Evolutionary conservation across 2,113 vertebrate genomes (phyloP), one percentile per base, ranked within the genome.

Genomic region (Ptilorrhoa leucosticta): DNA sequence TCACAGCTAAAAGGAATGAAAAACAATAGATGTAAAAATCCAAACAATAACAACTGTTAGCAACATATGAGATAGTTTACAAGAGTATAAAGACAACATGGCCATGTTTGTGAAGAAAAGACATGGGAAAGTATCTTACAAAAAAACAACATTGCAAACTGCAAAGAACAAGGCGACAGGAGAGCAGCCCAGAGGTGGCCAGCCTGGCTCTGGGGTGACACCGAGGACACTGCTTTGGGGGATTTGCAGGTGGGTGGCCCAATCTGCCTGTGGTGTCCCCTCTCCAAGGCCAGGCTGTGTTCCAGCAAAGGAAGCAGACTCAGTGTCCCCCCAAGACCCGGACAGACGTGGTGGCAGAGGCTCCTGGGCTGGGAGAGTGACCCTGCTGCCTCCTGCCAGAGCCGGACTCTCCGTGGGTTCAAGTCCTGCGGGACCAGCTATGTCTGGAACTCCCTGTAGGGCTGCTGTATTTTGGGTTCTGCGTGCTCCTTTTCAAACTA

Each of bases 161-260:
- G n/a, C n/a, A n/a, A n/a, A n/a, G n/a, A n/a, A n/a, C n/a, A n/a
- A n/a, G n/a, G n/a, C n/a, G n/a, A n/a, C n/a, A n/a, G n/a, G n/a
- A n/a, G n/a, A n/a, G 58, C 31, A 63, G 60, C 21, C 24, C 47
- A 44, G 57, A 70, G 18, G 54, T 7, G 1, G 9, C 19, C 39
- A 60, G 31, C 11, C 9, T 51, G 11, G 9, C 23, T 44, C 20
- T 48, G 54, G 22, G 19, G 8, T 57, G 63, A 48, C 63, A 35
- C 4, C 0, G 0, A 27, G 42, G 56, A n/a, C 13, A 2, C 13
- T 30, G 35, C 27, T 30, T 12, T 44, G 31, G 5, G 28, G 26
- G 13, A 2, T 31, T 15, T 64, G 31, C 39, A 71, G 27, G 7
- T 50, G 45, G 35, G 30, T 51, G 56, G 28, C 61, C 1, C 0